A percentile compares a stretch with the other conserved stretches of the same genome.
phyloP scores from a whole-genome alignment of 2,797 vertebrate genomes.

The Bucorvus abyssinicus region DNA sequence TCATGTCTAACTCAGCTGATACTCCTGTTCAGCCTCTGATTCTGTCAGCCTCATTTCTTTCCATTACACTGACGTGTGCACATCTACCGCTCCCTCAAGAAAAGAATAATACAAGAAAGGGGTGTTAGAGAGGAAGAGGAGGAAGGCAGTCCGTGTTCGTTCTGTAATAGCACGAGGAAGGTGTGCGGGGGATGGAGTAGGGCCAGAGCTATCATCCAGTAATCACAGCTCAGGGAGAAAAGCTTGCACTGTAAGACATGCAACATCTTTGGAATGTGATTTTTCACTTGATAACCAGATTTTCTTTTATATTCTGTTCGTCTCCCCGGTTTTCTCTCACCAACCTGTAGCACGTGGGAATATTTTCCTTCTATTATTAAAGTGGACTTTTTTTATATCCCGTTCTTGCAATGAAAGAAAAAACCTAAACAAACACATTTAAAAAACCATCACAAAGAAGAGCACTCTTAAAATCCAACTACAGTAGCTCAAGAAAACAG shows the following conservation, averaged over 20 bases:
- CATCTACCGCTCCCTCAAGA: background rate
- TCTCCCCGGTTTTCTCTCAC: background rate
- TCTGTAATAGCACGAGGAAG: background rate
- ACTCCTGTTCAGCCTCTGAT: background rate
- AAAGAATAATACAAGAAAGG: background rate
- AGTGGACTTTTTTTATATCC: background rate
- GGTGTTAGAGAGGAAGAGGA: background rate
- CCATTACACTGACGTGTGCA: background rate
- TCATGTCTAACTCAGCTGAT: slow-evolving; percentile 1
- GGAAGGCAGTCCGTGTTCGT: background rate
- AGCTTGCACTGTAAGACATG: background rate
- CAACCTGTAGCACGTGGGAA: background rate
- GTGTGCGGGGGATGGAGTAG: background rate
- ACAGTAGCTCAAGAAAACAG: background rate
- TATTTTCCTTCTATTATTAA: slow-evolving; percentile 16
- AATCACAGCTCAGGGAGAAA: slow-evolving; percentile 30
- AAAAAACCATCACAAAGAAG: background rate
- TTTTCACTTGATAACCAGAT: slow-evolving; percentile 36
- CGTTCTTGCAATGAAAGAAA: background rate
- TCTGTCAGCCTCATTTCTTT: background rate
- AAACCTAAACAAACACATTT: background rate
- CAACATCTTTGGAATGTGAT: slow-evolving; percentile 25
- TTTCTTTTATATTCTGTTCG: slow-evolving; percentile 9
- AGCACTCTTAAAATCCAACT: background rate
- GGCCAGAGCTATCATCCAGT: background rate